phyloP scores from a whole-genome alignment of 2,113 vertebrate genomes.

The Elaphurus davidianus region DNA sequence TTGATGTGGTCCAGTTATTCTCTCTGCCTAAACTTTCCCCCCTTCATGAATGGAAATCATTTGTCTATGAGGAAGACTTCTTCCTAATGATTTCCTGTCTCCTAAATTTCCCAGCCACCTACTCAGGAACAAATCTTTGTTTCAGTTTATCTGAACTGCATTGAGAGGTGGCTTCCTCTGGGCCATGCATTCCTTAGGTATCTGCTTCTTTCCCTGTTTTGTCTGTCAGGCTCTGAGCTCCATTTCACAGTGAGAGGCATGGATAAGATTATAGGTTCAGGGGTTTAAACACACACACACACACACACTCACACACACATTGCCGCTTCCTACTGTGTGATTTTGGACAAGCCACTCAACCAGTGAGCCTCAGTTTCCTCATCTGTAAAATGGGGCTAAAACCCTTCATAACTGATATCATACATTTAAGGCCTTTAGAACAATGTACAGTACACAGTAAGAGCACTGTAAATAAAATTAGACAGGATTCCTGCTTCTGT shows the following conservation, averaged over 20 bases:
- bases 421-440: not conserved
- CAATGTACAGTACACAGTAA: not conserved
- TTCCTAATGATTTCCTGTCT: not conserved
- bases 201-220: not conserved
- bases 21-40: not conserved
- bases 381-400: not conserved
- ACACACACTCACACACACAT: not conserved
- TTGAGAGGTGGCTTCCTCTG: too few species aligned
- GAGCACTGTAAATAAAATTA: not conserved
- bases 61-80: not conserved
- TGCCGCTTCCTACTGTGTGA: not conserved
- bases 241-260: not conserved
- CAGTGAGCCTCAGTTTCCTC: not conserved
- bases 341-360: not conserved
- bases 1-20: not conserved
- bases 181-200: rapidly evolving
- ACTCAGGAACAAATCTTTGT: not conserved
- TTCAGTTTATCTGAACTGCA: not conserved
- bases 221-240: not conserved
- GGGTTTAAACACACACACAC: not conserved
- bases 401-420: not conserved
- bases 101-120: not conserved
- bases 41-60: not conserved
- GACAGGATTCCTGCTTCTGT: not conserved
- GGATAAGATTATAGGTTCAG: not conserved